phyloP scores from a whole-genome alignment of 1,140 invertebrate species.

The Chelonus insularis region DNA sequence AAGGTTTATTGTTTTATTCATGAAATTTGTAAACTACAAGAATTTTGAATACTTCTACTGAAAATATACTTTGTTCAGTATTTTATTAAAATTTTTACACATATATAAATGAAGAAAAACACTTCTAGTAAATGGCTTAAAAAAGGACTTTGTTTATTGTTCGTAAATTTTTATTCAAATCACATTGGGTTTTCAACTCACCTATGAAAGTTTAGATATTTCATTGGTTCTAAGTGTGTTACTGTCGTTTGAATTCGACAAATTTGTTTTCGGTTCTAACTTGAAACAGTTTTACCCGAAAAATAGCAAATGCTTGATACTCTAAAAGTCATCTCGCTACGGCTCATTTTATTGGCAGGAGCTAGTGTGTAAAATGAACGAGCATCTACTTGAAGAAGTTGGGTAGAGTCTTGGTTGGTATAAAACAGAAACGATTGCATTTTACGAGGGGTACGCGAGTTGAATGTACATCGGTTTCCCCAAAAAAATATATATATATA shows the following conservation, averaged over 20 bases:
- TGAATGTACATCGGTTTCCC: slow-evolving; percentile 33
- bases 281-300: neutral
- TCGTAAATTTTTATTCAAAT: no score
- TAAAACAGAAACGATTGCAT: slow-evolving; percentile 43
- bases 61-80: no score
- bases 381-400: slow-evolving; percentile 1
- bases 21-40: no score
- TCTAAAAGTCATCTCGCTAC: neutral
- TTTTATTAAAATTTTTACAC: no score
- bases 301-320: slow-evolving; percentile 7
- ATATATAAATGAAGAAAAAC: no score
- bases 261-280: neutral
- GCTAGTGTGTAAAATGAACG: slow-evolving; percentile 13
- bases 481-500: neutral
- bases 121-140: no score
- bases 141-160: no score
- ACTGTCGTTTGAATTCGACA: slow-evolving; percentile 1
- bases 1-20: no score
- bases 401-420: slow-evolving; percentile 19
- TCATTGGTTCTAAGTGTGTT: neutral
- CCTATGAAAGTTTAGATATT: no score
- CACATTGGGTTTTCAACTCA: no score
- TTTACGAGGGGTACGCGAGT: slow-evolving; percentile 40
- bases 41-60: no score
- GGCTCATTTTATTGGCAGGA: slow-evolving; percentile 10